Percentiles rank a stretch among this genome's conserved stretches.
These are phyloP conservation scores for Trichogramma dendrolimi DNA, from an alignment of 2,888 invertebrate genomes.

Conservation along the genomic window DNA sequence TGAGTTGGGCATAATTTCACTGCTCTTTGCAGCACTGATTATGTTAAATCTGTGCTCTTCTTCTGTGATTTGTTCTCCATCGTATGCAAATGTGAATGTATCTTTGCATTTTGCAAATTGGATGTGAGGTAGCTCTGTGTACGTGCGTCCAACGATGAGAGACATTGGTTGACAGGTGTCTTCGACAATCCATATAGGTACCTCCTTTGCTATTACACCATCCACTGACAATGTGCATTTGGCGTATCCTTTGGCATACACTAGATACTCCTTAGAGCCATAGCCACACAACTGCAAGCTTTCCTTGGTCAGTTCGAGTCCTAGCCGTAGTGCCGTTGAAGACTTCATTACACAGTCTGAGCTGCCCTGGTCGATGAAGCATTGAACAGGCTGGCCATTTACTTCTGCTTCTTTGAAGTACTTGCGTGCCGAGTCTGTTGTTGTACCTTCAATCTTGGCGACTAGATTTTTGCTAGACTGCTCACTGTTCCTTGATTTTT, in stretches of 20 bases:
- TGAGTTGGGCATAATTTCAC: not conserved
- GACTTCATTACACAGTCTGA: not conserved
- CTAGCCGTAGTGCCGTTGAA: not conserved
- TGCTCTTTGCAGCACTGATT: not conserved
- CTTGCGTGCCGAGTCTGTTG: not conserved
- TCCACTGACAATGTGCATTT: not conserved
- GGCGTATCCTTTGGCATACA: slow-evolving; percentile 4
- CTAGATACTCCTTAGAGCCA: slow-evolving; percentile 4
- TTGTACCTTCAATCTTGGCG: not conserved
- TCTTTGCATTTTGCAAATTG: slow-evolving; percentile 15
- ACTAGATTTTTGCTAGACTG: not conserved
- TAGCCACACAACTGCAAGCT: slow-evolving; percentile 1
- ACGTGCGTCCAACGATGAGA: slow-evolving; percentile 19
- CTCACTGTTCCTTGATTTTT: not conserved
- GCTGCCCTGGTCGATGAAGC: not conserved
- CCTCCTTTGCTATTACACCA: not conserved
- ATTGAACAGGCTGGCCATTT: not conserved
- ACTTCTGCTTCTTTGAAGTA: slow-evolving; percentile 6
- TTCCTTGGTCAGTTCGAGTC: not conserved
- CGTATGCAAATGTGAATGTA: slow-evolving; percentile 4
- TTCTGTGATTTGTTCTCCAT: not conserved
- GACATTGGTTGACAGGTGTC: slow-evolving; percentile 15
- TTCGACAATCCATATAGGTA: slow-evolving; percentile 13
- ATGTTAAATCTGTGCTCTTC: not conserved
- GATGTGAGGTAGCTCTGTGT: slow-evolving; percentile 19